These are phyloP conservation scores for Drosophila longiperda DNA, from an alignment of 2,888 invertebrate genomes.

Conservation along the genomic window DNA sequence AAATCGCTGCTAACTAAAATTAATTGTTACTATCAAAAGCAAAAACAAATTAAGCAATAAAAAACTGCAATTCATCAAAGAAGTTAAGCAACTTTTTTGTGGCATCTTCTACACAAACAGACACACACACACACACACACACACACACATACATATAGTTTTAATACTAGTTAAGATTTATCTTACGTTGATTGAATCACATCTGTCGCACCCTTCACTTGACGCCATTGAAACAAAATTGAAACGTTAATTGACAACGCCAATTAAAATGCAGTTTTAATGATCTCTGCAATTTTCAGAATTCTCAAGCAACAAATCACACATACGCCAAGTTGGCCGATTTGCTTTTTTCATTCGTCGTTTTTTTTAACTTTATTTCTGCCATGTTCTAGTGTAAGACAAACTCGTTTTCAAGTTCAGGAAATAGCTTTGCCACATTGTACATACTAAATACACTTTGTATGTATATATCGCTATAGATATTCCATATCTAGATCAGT, in stretches of 20 bases:
- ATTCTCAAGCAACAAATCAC: constrained; percentile 51
- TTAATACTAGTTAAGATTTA: constrained; percentile 1
- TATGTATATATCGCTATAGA: constrained; percentile 30
- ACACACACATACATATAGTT: neutral
- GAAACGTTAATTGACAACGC: constrained; percentile 43
- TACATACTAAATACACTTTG: constrained; percentile 9
- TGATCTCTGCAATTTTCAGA: constrained; percentile 65
- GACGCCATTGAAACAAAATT: constrained; percentile 14
- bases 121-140: neutral
- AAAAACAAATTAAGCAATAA: constrained; percentile 15
- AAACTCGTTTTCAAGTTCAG: constrained; percentile 77
- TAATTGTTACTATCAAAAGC: constrained; percentile 64
- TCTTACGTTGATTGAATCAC: constrained; percentile 27
- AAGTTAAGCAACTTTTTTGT: constrained; percentile 70
- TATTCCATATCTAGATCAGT: constrained; percentile 53
- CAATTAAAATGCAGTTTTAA: constrained; percentile 69
- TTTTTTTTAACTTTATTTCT: constrained; percentile 12
- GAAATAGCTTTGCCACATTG: constrained; percentile 61
- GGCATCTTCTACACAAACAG: constrained; percentile 43
- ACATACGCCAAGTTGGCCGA: constrained; percentile 63
- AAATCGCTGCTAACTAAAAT: constrained; percentile 59
- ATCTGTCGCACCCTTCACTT: constrained; percentile 49
- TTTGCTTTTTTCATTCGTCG: constrained; percentile 5
- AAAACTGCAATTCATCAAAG: constrained; percentile 55
- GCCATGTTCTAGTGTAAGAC: constrained; percentile 44